Base-by-base conservation (phyloP, 2,113 vertebrate species). In the Prionailurus bengalensis region DNA sequence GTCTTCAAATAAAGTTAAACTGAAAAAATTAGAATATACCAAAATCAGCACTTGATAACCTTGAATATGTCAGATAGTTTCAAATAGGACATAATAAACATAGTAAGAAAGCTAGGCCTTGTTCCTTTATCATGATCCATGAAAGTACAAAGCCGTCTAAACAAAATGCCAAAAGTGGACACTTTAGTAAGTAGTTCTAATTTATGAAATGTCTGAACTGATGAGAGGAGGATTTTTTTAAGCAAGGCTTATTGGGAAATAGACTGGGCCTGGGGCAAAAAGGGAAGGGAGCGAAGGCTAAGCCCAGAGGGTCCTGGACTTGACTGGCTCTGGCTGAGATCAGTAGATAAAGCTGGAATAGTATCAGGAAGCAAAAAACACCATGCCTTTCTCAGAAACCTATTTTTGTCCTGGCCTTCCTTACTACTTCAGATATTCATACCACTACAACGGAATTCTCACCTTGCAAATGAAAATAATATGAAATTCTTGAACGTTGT, bases 321-420 rank as follows among this genome's bases (percentile, higher is more conserved):
- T 8, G 65, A 63, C 74, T 31, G 13, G 36, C 42, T 80, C 83
- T 58, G 65, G 21, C 79, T 91, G 68, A 97, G 97, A 94, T 97
- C 95, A 79, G 80, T 31, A 58, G 94, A 96, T 96, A 94, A 96
- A 78, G 94, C 39, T 96, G 83, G 92, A 92, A 97, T 70, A 95
- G 78, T 96, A 98, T 85, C 95, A 91, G 93, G 82, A 96, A 96
- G 96, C 85, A 80, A 89, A 95, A 82, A 92, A 68, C 31, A 7
- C 48, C 95, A 39, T 25, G 78, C 78, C 94, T 89, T 98, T 98
- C 97, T 97, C 94, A 97, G 98, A 98, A 98, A 96, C 66, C 96
- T 98, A 95, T 97, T 98, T 98, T 81, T 58, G 84, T 94, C 97
- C 92, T 94, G 87, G 65, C 95, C 55, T 78, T 91, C 94, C 36